Base-by-base conservation (phyloP, 53 echinoderm and acorn worm species). In the Pentamera pediparva region DNA sequence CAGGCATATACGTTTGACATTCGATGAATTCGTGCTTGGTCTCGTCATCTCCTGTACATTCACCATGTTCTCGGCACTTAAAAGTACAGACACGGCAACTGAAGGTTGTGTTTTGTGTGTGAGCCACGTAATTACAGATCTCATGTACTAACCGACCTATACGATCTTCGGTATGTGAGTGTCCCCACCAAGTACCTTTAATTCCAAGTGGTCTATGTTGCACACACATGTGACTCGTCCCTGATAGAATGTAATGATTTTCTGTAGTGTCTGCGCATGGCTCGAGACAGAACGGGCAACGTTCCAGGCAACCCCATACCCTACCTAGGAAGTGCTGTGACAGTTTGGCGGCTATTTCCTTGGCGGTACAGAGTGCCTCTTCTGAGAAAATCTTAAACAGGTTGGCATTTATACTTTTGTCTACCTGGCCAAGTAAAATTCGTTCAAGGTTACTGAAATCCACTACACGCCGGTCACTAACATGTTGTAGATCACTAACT, bases 251-350 rank as follows among this genome's bases (percentile, higher is more conserved):
- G 50, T 11, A 53, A 50, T 71, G 72, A 17, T 51, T 22, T 3
- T 8, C 29, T 30, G 48, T 71, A 25, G 72, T n/a, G n/a, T n/a
- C n/a, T n/a, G n/a, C n/a, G n/a, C n/a, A n/a, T n/a, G n/a, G n/a
- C n/a, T n/a, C n/a, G 8, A 27, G 11, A 50, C 72, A 71, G 51
- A 53, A 71, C 50, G 72, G 72, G 28, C 72, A 71, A 48, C 50
- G 72, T 48, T 53, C 50, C n/a, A 30, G 49, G 50, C 72, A 71
- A 7, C 72, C 72, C 72, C 72, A 71, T 5, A 71, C 29, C 51
- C 29, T 45, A n/a, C 50, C 49, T 49, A 71, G 72, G 29, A 71
- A 48, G 26, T 50, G 72, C 20, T 71, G 49, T 49, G 48, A 31
- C 29, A 51, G 72, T 26, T 43, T 48, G 26, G 28, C 28, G 11